These are phyloP conservation scores for Anolis carolinensis DNA, from an alignment of 2,113 vertebrate species.

Conservation along the genomic window DNA sequence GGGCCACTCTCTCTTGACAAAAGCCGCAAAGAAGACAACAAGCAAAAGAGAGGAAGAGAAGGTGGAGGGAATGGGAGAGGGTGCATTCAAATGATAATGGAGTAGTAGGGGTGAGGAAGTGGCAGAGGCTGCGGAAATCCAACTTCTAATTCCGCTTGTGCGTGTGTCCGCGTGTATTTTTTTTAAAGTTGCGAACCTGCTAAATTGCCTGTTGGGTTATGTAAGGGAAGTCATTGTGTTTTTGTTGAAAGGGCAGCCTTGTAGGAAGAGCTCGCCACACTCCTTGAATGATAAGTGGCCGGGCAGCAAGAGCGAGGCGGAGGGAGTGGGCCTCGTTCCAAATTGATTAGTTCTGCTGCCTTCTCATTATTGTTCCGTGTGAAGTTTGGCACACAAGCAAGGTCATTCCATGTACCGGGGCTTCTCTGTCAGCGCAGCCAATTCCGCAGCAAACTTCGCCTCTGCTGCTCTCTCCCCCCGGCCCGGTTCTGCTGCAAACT, in stretches of 20 bases:
- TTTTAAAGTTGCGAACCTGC: conserved; percentile 42
- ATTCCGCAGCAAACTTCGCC: conserved; percentile 4
- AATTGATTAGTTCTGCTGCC: conserved; percentile 68
- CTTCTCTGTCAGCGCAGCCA: conserved; percentile 30
- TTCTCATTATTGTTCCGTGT: conserved; percentile 30
- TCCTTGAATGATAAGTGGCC: conserved; percentile 67
- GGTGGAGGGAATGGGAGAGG: too few species aligned
- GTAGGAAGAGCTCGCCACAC: conserved; percentile 38
- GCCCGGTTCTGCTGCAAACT: conserved; percentile 24
- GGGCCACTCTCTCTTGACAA: not conserved
- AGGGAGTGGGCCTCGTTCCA: conserved; percentile 56
- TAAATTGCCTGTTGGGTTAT: conserved; percentile 61
- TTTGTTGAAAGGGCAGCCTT: conserved; percentile 69
- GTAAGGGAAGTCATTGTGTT: conserved; percentile 64
- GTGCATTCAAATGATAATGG: conserved; percentile 23
- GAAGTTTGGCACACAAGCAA: conserved; percentile 50
- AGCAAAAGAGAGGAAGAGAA: conserved; percentile 4
- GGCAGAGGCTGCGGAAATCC: not conserved
- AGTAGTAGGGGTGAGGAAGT: not conserved
- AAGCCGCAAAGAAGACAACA: not conserved
- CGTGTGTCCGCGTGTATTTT: not conserved
- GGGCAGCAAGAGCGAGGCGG: not conserved
- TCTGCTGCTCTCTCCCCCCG: not conserved
- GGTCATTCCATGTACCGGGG: conserved; percentile 33
- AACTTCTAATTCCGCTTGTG: conserved; percentile 30